Evolutionary conservation across 37 sponge, comb jelly and placozoan genomes (phyloP), one percentile per base, ranked within the genome.

Genomic region (Ephydatia muelleri): DNA sequence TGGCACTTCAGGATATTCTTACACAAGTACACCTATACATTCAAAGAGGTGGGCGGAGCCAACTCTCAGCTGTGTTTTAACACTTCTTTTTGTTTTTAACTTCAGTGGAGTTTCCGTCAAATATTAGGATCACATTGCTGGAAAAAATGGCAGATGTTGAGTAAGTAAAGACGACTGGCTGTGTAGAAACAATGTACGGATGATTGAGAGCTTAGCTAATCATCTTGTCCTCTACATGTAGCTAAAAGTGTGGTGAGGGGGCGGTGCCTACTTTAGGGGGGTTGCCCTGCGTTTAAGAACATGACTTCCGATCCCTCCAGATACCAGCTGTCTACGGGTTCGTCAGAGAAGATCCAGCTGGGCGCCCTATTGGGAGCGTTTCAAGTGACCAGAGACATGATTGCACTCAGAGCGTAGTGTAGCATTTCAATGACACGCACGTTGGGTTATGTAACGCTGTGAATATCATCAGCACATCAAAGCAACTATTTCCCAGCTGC

Each of bases 331-430:
- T 65, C 95, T 6, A 48, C 76, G 5, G 97, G 97, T 2, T 83
- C 91, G 3, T 91, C 92, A n/a, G 99, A 98, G 85, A 96, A 96
- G 80, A 77, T 98, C 14, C 99, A 98, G 81, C 84, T 98, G 31
- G 89, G 94, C 25, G 88, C 95, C 1, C 83, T 98, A 49, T 66
- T 98, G 5, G 97, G 93, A 25, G 95, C 95, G 8, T 98, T 98
- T 87, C 97, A 96, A 70, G 82, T 84, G 9, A 93, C 93, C 31
- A 86, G 97, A 70, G 96, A 98, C 73, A 77, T 91, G 37, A 71
- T 94, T 9, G 88, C 85, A 43, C 43, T 37, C 64, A 25, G 26
- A 70, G 67, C 70, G 82, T 83, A 35, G 43, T 75, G 6, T n/a
- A 72, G 48, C 35, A 26, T 27, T 30, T 16, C 35, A 21, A 33